Evolutionary conservation across 2,797 vertebrate genomes (phyloP), one percentile per base, ranked within the genome.

Genomic region (Bovichtus diacanthus): DNA sequence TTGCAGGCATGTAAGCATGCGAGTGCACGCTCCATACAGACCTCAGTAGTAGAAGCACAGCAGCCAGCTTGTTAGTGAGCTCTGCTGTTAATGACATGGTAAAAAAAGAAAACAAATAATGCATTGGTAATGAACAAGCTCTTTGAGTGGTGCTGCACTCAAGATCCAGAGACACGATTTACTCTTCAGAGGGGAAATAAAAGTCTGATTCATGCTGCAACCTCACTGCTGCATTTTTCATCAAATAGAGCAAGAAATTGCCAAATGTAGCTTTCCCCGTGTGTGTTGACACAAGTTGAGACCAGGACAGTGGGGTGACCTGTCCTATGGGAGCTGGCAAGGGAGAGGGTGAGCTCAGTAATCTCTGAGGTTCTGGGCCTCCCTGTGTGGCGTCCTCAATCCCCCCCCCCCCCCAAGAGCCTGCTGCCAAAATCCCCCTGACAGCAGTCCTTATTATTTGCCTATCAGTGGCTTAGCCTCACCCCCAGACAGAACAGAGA

Each of bases 331-430:
- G 70, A 63, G 68, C 54, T 63, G 55, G 59, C 29, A 23, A 39
- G 58, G 41, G 71, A 55, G 61, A 75, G 74, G 77, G 81, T 68
- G 81, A 70, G 53, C 46, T 84, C 58, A 16, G 66, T 93, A 93
- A 94, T 91, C 92, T 86, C 82, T 0, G 62, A 78, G 77, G 69
- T 85, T 84, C 65, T 59, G 72, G 78, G 80, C 74, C 85, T 87
- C 87, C 70, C 72, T 63, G 58, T 73, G 85, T 74, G 82, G 58
- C 11, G 76, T 51, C 86, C 90, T 88, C 84, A 92, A 90, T 86
- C 79, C 80, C 74, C 81, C 65, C 51, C 51, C n/a, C n/a, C n/a
- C n/a, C n/a, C n/a, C n/a, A 36, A 78, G 66, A 78, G 67, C 70
- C 51, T 66, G 46, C 31, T 66, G 46, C 31, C 43, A 80, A 87